These are phyloP conservation scores for Limnodromus scolopaceus DNA, from an alignment of 2,797 vertebrate genomes.

Conservation along the genomic window DNA sequence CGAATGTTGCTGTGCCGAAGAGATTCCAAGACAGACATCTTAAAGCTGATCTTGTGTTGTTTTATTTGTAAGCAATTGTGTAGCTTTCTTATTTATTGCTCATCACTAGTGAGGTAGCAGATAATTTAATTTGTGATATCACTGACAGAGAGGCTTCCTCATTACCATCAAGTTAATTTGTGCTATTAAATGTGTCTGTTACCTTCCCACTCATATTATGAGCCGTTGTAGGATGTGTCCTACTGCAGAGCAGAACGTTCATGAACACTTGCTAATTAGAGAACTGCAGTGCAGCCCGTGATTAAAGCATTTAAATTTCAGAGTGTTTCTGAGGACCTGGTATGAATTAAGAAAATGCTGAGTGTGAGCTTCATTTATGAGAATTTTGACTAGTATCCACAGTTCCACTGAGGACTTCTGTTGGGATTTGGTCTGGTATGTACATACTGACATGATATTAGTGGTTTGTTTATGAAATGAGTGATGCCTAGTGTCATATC, in stretches of 20 bases:
- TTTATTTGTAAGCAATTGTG: constrained; percentile 29
- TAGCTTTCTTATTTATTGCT: constrained; percentile 42
- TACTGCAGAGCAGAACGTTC: not conserved
- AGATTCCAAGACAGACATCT: not conserved
- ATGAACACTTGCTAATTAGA: not conserved
- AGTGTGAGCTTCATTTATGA: not conserved
- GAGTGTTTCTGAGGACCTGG: not conserved
- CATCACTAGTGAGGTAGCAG: not conserved
- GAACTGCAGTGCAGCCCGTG: not conserved
- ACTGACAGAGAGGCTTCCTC: constrained; percentile 29
- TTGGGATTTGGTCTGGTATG: not conserved
- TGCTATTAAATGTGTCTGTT: constrained; percentile 39
- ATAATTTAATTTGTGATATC: constrained; percentile 44
- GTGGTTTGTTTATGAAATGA: not conserved
- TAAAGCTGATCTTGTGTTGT: not conserved
- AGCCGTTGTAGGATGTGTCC: not conserved
- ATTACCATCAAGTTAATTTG: constrained; percentile 43
- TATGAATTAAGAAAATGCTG: not conserved
- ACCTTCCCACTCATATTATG: not conserved
- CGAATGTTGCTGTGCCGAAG: not conserved
- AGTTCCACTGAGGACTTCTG: not conserved
- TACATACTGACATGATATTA: not conserved
- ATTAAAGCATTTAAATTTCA: not conserved
- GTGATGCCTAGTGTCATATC: not conserved
- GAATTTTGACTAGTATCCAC: not conserved